These are phyloP conservation scores for Nephila pilipes DNA, from an alignment of 1,140 invertebrate genomes.

Conservation along the genomic window DNA sequence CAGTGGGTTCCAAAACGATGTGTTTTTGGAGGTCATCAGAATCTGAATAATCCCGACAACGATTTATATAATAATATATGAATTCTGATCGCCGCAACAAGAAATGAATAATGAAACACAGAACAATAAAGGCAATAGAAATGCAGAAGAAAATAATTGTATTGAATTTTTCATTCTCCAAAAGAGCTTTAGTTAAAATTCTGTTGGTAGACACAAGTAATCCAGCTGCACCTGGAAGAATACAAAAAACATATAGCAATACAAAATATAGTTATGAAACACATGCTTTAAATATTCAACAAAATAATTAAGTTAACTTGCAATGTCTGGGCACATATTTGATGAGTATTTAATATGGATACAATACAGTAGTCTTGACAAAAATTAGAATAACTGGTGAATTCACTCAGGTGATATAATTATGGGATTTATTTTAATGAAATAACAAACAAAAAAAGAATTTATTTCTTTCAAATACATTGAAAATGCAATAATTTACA, in stretches of 20 bases:
- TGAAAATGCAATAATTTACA: too few relatives aligned
- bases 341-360: too few relatives aligned
- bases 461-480: too few relatives aligned
- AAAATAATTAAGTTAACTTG: too few relatives aligned
- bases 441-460: too few relatives aligned
- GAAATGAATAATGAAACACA: constrained; percentile 89
- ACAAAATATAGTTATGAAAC: background rate
- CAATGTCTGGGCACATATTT: too few relatives aligned
- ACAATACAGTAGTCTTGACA: too few relatives aligned
- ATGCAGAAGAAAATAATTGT: constrained; percentile 92
- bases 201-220: constrained; percentile 91
- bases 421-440: too few relatives aligned
- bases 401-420: too few relatives aligned
- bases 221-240: constrained; percentile 87
- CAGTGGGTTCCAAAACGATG: constrained; percentile 88
- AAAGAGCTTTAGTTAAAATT: constrained; percentile 89
- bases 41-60: constrained; percentile 83
- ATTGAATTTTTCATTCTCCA: constrained; percentile 88
- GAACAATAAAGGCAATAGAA: constrained; percentile 87
- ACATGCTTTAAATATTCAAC: too few relatives aligned
- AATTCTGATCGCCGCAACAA: constrained; percentile 89
- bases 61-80: constrained; percentile 90
- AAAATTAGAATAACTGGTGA: too few relatives aligned
- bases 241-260: background rate
- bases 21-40: constrained; percentile 82